Evolutionary conservation across 2,797 vertebrate genomes (phyloP), one percentile per base, ranked within the genome.

Genomic region (Pelochelys cantorii): DNA sequence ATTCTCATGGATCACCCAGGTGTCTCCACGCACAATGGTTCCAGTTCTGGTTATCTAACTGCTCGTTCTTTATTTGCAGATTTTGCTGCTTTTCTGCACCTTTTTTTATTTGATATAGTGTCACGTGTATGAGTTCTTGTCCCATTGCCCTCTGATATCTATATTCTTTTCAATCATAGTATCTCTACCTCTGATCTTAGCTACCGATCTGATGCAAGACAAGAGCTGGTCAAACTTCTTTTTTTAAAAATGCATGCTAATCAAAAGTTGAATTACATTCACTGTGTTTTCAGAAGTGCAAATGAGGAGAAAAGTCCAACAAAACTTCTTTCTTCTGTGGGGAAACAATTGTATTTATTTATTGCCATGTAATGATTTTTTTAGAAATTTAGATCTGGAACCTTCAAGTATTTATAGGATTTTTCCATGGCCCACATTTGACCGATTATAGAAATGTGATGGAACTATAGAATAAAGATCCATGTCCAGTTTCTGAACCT

Each of bases 371-470:
- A 52, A 20, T 88, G 17, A 83, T 17, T 48, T 59, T 59, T 89
- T 77, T 23, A 60, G 18, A 65, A 2, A 11, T 7, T 0, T 74
- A 79, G 83, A 12, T 27, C 37, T 89, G 20, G 18, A 71, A 31
- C 77, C 6, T 86, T 11, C 15, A 2, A 34, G 10, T 27, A 8
- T 60, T 34, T 23, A 42, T 78, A 25, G 7, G 62, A 23, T 86
- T 18, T 54, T 37, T 62, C 42, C 2, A 23, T 65, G 0, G 0
- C 53, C 78, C 12, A 54, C 22, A 78, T 34, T 83, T 85, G 15
- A 37, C 14, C n/a, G 48, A 9, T 11, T 87, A 0, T 0, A 8
- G 78, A 37, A 11, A 27, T 31, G 25, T 53, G n/a, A 6, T 2
- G 42, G 31, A 0, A 1, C 79, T 83, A 5, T 42, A 8, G 11